phyloP scores from a whole-genome alignment of 2,113 vertebrate genomes.

The Tylochromis polylepis region DNA sequence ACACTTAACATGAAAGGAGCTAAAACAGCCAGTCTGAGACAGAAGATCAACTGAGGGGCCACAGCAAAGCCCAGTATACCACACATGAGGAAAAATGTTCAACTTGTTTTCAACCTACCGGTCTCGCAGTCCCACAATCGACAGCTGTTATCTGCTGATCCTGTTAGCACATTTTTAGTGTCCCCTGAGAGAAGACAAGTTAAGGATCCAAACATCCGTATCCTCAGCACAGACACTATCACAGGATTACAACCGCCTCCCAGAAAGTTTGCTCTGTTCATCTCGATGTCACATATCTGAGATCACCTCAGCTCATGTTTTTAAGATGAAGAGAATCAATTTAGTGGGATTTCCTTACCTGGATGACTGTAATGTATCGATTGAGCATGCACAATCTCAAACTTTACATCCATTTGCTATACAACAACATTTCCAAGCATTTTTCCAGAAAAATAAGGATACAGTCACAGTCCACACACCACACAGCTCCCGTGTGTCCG shows the following conservation, averaged over 20 bases:
- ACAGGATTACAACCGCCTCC: neutral
- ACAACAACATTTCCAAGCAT: neutral
- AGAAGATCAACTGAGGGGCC: neutral
- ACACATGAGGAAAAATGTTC: neutral
- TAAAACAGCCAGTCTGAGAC: neutral
- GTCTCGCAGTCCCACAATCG: constrained; percentile 97
- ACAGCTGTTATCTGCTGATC: constrained; percentile 96
- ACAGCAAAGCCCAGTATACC: neutral
- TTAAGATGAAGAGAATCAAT: neutral
- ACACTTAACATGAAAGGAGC: neutral
- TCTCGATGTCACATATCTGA: neutral
- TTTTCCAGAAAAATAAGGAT: constrained; percentile 75
- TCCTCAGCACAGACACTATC: neutral
- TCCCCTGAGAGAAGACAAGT: constrained; percentile 79
- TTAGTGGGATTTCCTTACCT: neutral
- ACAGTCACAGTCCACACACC: constrained; percentile 98
- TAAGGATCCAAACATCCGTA: constrained; percentile 4
- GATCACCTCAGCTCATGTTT: neutral
- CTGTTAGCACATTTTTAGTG: constrained; percentile 90
- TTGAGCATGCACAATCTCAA: neutral
- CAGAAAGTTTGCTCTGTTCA: neutral
- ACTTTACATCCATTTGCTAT: neutral
- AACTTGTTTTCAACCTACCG: constrained; percentile 65
- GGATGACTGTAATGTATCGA: no score
- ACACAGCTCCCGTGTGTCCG: constrained; percentile 94